Evolutionary conservation across 2,113 vertebrate genomes (phyloP), one percentile per base, ranked within the genome.

Genomic region (Bolborhynchus lineola): DNA sequence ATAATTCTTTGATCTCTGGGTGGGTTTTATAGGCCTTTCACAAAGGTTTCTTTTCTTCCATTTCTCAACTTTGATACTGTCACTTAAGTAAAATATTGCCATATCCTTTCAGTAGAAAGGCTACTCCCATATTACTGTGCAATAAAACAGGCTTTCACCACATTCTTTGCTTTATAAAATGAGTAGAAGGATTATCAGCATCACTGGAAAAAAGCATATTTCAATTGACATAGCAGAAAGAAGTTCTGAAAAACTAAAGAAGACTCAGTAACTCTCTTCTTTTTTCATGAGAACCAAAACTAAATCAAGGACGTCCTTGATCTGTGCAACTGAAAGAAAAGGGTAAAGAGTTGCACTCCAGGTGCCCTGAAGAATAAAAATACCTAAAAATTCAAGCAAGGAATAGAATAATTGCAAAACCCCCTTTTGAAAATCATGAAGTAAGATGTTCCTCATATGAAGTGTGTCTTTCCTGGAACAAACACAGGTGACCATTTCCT

Each of bases 391-490:
- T 91, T 82, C 39, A 25, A 25, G 18, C 13, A 24, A 90, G 57
- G 50, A 85, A 53, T 0, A 35, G 37, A 91, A 39, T 17, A 53
- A 42, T 35, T 82, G 25, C 35, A 53, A 65, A 94, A 9, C 5
- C 12, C 15, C 25, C 21, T 70, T 86, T 37, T 81, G 60, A 81
- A 88, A 5, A 7, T 11, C 16, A 20, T 0, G 0, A 11, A 5
- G 42, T 41, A 53, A 92, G 74, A 47, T 21, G 14, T 24, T 86
- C 62, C 49, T 88, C 35, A 37, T 15, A 44, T 17, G 53, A 84
- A 77, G 14, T 2, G 16, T 25, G 29, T 10, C 10, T 53, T 92
- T 95, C 63, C 80, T 87, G 59, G 53, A 64, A 77, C 29, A 82
- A 86, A 44, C 13, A 46, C 33, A 41, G 35, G 57, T 82, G 70